Percentiles rank a stretch among this genome's conserved stretches.
phyloP scores from a whole-genome alignment of 1,140 invertebrate genomes.

The Arctopsyche grandis region DNA sequence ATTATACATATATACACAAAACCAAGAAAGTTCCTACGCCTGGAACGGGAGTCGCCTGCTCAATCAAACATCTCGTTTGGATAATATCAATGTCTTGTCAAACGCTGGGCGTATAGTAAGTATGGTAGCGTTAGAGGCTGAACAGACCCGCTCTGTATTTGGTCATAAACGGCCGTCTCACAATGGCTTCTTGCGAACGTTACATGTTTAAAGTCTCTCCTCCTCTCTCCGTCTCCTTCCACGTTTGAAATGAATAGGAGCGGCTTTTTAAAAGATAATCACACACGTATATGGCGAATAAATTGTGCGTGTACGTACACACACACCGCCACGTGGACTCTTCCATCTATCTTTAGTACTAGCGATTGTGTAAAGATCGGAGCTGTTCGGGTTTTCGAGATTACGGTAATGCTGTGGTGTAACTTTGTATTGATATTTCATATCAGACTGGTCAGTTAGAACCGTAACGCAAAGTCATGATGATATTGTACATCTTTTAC shows the following conservation, averaged over 20 bases:
- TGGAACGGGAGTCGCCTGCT: background rate
- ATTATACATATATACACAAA: too few relatives aligned
- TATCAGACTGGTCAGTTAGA: too few relatives aligned
- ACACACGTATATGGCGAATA: constrained; percentile 34
- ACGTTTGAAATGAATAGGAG: constrained; percentile 29
- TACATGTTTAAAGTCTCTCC: background rate
- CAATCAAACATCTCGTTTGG: constrained; percentile 42
- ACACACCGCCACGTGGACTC: background rate
- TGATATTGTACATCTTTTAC: too few relatives aligned
- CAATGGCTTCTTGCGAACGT: constrained; percentile 39
- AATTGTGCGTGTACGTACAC: constrained; percentile 14
- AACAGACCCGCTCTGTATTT: constrained; percentile 24
- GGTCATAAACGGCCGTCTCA: constrained; percentile 36
- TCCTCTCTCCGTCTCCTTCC: too few relatives aligned
- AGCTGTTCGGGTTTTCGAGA: too few relatives aligned
- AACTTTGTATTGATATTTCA: too few relatives aligned
- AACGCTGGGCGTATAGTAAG: background rate
- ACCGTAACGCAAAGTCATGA: too few relatives aligned
- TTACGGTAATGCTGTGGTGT: too few relatives aligned
- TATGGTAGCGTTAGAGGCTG: background rate
- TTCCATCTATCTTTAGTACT: too few relatives aligned
- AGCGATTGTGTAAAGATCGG: too few relatives aligned
- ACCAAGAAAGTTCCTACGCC: too few relatives aligned
- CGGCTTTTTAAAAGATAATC: constrained; percentile 23
- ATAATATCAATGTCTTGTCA: constrained; percentile 43